These are phyloP conservation scores for Drosophila picticornis DNA, from an alignment of 2,888 invertebrate genomes.

Conservation along the genomic window DNA sequence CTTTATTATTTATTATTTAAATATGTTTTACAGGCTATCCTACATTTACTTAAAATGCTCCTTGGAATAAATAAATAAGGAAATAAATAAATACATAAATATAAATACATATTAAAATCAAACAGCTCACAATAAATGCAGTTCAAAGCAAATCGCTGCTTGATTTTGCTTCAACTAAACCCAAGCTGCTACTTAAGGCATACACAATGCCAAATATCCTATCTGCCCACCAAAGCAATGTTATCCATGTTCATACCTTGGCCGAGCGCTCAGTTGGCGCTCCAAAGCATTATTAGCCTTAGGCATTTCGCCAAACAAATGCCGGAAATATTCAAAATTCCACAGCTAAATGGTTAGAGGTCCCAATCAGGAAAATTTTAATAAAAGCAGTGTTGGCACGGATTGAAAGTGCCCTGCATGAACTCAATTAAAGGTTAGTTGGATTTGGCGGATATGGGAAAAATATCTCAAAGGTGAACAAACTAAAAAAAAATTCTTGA, in stretches of 20 bases:
- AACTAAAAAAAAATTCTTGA: conserved; percentile 15
- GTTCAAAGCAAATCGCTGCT: no score
- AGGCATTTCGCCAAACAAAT: conserved; percentile 38
- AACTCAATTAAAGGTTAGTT: conserved; percentile 17
- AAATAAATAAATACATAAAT: not conserved
- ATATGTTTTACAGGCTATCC: no score
- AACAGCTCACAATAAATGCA: no score
- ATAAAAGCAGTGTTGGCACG: not conserved
- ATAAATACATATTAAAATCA: not conserved
- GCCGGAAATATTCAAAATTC: conserved; percentile 45
- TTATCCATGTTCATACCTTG: conserved; percentile 14
- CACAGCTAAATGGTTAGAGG: conserved; percentile 11
- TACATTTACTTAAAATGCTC: no score
- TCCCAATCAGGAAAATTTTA: not conserved
- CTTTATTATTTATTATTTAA: not conserved
- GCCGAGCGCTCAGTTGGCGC: conserved; percentile 13
- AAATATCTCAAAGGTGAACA: conserved; percentile 32
- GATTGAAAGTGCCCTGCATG: conserved; percentile 18
- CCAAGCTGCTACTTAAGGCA: conserved; percentile 3
- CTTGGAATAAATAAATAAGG: no score
- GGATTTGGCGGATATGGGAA: conserved; percentile 8
- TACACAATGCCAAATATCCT: conserved; percentile 33
- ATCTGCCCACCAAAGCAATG: conserved; percentile 20
- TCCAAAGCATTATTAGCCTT: conserved; percentile 32
- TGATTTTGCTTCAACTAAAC: not conserved